phyloP scores from a whole-genome alignment of 2,797 vertebrate genomes.

The Ptychadena robeensis region DNA sequence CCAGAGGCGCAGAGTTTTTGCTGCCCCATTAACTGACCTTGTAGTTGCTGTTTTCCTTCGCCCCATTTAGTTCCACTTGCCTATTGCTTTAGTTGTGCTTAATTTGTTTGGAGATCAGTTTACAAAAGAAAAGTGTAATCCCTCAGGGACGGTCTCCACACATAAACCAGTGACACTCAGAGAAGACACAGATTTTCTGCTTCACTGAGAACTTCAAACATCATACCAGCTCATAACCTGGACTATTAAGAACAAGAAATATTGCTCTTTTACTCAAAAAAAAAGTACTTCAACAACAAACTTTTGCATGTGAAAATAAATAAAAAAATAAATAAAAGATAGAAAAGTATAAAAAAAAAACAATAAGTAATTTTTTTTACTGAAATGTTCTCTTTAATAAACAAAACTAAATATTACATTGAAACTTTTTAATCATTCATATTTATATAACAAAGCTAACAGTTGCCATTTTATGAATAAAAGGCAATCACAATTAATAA shows the following conservation, averaged over 20 bases:
- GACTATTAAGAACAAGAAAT: neutral
- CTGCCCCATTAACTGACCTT: constrained; percentile 67
- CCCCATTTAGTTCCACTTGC: constrained; percentile 68
- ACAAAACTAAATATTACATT: neutral
- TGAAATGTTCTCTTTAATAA: neutral
- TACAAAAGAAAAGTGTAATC: constrained; percentile 68
- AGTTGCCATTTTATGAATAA: neutral
- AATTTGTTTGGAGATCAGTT: constrained; percentile 77
- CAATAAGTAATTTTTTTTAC: neutral
- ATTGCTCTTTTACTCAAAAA: neutral
- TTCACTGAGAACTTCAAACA: constrained; percentile 31
- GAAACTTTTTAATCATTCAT: neutral
- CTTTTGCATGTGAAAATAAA: neutral
- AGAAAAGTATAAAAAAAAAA: neutral
- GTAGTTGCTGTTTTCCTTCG: constrained; percentile 65
- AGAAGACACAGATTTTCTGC: constrained; percentile 42
- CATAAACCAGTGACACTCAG: constrained; percentile 51
- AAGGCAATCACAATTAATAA: neutral
- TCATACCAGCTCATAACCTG: neutral
- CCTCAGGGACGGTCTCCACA: constrained; percentile 64
- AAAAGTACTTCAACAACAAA: neutral
- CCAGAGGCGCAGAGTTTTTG: constrained; percentile 38
- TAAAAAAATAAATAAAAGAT: neutral
- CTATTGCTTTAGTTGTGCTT: constrained; percentile 64
- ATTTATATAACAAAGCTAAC: neutral